Percentiles rank a stretch among this genome's conserved stretches.
phyloP scores from a whole-genome alignment of 2,113 vertebrate species.

The Chaenogobius annularis region DNA sequence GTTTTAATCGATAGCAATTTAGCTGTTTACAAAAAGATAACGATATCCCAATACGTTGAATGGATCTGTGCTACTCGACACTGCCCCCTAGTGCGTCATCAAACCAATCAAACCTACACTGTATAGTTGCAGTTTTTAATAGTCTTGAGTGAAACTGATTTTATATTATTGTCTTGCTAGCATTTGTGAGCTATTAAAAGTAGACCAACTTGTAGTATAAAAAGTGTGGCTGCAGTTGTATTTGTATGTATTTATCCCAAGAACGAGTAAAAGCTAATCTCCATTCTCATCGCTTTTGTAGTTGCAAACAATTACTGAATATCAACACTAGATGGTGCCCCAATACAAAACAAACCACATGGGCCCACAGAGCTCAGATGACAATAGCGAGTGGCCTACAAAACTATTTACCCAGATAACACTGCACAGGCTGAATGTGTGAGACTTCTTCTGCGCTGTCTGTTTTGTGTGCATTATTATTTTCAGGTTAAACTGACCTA shows the following conservation, averaged over 20 bases:
- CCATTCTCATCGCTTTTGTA: neutral
- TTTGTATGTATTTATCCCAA: neutral
- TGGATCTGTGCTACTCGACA: neutral
- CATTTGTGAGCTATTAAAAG: neutral
- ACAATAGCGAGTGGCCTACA: too few relatives aligned
- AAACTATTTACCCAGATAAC: neutral
- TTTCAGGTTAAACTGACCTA: neutral
- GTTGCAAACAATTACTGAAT: neutral
- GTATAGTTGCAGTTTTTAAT: too few relatives aligned
- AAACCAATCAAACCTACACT: neutral
- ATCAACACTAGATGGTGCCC: constrained; percentile 50
- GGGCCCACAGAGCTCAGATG: neutral
- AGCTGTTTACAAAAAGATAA: neutral
- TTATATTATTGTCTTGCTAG: neutral
- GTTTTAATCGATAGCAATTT: too few relatives aligned
- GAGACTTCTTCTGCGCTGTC: neutral
- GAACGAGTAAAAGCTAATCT: neutral
- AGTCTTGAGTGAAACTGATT: neutral
- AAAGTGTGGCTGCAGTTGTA: neutral
- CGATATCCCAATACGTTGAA: neutral
- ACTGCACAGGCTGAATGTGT: neutral
- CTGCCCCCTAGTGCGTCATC: neutral
- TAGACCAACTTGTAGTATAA: neutral
- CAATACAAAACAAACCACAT: constrained; percentile 5
- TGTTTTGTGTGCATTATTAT: neutral